Evolutionary conservation across 2,888 invertebrate species (phyloP).

Genomic region (Cactoblastis cactorum): DNA sequence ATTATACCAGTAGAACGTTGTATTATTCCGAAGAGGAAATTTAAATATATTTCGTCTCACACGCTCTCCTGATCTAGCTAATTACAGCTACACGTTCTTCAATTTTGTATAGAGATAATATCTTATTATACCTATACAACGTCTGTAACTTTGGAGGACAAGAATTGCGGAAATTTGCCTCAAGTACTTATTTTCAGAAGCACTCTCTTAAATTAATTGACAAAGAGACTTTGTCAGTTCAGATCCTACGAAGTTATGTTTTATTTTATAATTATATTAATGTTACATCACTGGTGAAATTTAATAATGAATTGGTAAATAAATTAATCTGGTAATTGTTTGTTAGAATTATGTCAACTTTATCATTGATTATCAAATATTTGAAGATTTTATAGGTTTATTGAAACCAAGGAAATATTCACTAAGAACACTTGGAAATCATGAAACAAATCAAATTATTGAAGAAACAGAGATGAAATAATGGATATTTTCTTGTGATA

Average conservation of each 20-base stretch:
- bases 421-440: too few species aligned
- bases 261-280: conserved; percentile 1
- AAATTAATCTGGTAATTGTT: neutral
- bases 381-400: too few species aligned
- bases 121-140: conserved; percentile 16
- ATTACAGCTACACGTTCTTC: conserved; percentile 21
- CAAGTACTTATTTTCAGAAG: conserved; percentile 14
- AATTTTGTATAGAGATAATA: conserved; percentile 6
- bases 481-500: too few species aligned
- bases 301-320: neutral
- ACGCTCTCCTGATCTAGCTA: conserved; percentile 27
- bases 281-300: neutral
- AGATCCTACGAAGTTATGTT: neutral
- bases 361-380: too few species aligned
- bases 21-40: conserved; percentile 43
- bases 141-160: conserved; percentile 19
- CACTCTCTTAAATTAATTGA: conserved; percentile 17
- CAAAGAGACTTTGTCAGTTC: conserved; percentile 11
- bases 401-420: too few species aligned
- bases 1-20: conserved; percentile 20
- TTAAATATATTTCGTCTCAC: conserved; percentile 36
- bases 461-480: too few species aligned
- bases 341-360: too few species aligned
- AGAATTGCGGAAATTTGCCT: conserved; percentile 14
- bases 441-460: too few species aligned